These are phyloP conservation scores for Suncus etruscus DNA, from an alignment of 2,113 vertebrate genomes.

Conservation along the genomic window DNA sequence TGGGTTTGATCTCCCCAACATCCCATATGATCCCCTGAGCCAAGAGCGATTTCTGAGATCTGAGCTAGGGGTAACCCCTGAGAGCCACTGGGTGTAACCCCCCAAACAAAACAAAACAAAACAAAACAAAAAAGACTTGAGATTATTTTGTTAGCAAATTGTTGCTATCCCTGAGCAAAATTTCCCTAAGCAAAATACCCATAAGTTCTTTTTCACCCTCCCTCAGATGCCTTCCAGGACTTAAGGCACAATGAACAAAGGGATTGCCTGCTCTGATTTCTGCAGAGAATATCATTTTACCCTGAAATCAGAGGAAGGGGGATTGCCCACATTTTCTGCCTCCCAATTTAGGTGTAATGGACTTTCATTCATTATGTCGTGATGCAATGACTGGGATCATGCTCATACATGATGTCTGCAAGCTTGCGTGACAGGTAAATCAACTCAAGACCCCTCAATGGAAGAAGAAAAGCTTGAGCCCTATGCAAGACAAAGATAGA, in stretches of 20 bases:
- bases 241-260: not conserved
- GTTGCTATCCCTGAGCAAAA: too few species aligned
- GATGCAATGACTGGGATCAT: constrained; percentile 39
- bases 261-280: constrained; percentile 66
- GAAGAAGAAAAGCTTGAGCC: constrained; percentile 66
- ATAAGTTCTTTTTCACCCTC: constrained; percentile 19
- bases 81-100: too few species aligned
- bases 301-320: constrained; percentile 60
- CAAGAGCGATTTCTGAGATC: too few species aligned
- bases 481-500: constrained; percentile 76
- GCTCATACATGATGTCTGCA: not conserved
- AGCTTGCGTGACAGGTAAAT: constrained; percentile 74
- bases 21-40: too few species aligned
- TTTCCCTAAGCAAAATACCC: not conserved
- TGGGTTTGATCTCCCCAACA: too few species aligned
- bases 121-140: not conserved
- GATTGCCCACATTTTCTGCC: not conserved
- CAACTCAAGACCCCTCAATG: constrained; percentile 65
- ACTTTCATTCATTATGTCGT: constrained; percentile 19
- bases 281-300: constrained; percentile 31
- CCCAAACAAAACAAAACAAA: too few species aligned
- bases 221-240: constrained; percentile 71
- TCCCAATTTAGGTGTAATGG: not conserved
- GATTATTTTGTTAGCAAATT: constrained; percentile 19
- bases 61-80: too few species aligned